phyloP scores from a whole-genome alignment of 2,113 vertebrate genomes.

The Sinocyclocheilus maitianheensis region DNA sequence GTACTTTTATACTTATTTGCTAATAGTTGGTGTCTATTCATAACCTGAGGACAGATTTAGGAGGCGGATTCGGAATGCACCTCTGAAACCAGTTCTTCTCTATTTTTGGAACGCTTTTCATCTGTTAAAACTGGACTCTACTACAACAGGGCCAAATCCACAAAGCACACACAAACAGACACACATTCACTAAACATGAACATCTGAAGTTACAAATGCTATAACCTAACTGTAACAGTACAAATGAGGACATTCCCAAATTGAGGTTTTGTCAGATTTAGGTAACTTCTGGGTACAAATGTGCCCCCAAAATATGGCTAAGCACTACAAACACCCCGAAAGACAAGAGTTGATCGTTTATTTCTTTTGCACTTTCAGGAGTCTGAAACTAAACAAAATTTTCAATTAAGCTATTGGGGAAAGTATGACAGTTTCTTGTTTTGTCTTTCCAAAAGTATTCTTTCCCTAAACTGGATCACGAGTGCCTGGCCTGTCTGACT shows the following conservation, averaged over 20 bases:
- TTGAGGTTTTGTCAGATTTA: background rate
- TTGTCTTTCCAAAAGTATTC: background rate
- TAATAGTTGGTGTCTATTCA: background rate
- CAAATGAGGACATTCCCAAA: background rate
- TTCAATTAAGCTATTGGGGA: background rate
- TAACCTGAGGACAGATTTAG: conserved; percentile 18
- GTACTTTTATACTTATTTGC: background rate
- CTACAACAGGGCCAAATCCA: background rate
- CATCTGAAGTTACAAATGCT: background rate
- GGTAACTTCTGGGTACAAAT: background rate
- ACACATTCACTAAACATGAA: background rate
- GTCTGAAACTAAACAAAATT: background rate
- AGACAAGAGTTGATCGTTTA: background rate
- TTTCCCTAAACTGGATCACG: background rate
- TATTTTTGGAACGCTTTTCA: conserved; percentile 60
- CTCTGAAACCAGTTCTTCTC: conserved; percentile 41
- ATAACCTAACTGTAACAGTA: background rate
- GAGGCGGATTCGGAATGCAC: conserved; percentile 8
- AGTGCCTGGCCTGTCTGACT: background rate
- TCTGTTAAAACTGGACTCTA: conserved; percentile 44
- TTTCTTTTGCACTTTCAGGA: background rate
- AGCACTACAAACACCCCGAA: background rate
- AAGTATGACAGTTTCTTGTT: background rate
- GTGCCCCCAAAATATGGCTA: background rate
- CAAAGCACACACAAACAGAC: background rate